A percentile compares a stretch with the other conserved stretches of the same genome.
These are phyloP conservation scores for Monodelphis domestica DNA, from an alignment of 2,797 vertebrate genomes.

Conservation along the genomic window DNA sequence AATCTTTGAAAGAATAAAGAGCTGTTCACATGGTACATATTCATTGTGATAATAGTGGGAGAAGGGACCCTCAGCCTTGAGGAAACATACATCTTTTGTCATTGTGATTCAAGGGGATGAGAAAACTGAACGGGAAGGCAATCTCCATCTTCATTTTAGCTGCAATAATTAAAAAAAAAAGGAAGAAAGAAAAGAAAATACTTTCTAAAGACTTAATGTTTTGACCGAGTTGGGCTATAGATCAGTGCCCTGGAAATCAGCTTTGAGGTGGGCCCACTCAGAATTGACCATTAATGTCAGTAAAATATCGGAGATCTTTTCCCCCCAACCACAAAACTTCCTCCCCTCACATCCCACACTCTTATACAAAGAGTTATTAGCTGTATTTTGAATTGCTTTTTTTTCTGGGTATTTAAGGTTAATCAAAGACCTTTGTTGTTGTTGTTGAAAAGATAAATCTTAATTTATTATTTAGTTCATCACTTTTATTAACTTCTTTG, in stretches of 20 bases:
- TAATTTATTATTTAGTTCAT: constrained; percentile 75
- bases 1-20: not conserved
- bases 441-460: constrained; percentile 65
- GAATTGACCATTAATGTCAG: constrained; percentile 15
- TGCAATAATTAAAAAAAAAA: not conserved
- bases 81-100: not conserved
- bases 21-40: not conserved
- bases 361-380: not conserved
- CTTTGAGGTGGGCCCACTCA: not conserved
- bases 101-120: not conserved
- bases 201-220: not conserved
- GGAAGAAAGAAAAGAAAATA: not conserved
- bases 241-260: not conserved
- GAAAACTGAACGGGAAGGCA: not conserved
- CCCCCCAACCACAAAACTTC: constrained; percentile 8
- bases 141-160: not conserved
- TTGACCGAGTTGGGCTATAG: not conserved
- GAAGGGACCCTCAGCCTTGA: not conserved
- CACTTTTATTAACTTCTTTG: constrained; percentile 75
- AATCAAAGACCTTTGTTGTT: constrained; percentile 61
- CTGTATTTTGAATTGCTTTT: constrained; percentile 49
- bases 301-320: constrained; percentile 3
- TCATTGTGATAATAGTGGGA: not conserved
- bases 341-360: not conserved
- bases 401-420: constrained; percentile 52